phyloP scores from a whole-genome alignment of 2,797 vertebrate genomes.

The Helicolenus hilgendorfi region DNA sequence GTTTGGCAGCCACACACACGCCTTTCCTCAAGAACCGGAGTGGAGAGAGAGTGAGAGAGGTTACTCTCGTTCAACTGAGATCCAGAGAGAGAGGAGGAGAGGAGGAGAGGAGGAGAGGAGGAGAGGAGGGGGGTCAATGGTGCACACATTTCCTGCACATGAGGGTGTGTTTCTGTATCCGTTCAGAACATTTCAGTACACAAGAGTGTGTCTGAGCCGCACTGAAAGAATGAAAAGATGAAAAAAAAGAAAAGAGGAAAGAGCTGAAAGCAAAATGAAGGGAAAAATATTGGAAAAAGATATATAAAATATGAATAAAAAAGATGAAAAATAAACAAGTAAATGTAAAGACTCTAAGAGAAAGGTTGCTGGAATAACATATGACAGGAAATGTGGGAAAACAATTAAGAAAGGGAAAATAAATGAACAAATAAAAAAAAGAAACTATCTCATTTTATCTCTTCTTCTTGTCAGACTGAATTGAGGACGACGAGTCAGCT shows the following conservation, averaged over 20 bases:
- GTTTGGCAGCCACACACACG: constrained; percentile 29
- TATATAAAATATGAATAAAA: neutral
- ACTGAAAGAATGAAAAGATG: neutral
- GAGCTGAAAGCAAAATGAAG: neutral
- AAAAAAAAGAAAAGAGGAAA: neutral
- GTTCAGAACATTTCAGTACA: neutral
- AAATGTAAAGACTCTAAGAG: neutral
- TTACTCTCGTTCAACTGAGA: constrained; percentile 68
- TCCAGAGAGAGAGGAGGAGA: neutral
- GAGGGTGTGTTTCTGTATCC: neutral
- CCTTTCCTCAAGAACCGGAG: constrained; percentile 36
- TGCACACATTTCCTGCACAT: constrained; percentile 4
- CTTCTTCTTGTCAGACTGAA: neutral
- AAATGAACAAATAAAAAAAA: neutral
- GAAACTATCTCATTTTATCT: too few species aligned
- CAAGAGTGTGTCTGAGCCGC: neutral
- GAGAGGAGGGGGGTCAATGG: neutral
- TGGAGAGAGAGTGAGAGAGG: neutral
- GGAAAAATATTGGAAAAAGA: neutral
- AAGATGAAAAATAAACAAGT: neutral
- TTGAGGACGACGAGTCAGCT: neutral
- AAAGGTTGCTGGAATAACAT: neutral
- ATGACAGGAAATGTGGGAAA: neutral
- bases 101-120: neutral
- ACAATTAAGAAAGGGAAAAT: neutral